Evolutionary conservation across 2,797 vertebrate genomes (phyloP).

Genomic region (Helarctos malayanus): DNA sequence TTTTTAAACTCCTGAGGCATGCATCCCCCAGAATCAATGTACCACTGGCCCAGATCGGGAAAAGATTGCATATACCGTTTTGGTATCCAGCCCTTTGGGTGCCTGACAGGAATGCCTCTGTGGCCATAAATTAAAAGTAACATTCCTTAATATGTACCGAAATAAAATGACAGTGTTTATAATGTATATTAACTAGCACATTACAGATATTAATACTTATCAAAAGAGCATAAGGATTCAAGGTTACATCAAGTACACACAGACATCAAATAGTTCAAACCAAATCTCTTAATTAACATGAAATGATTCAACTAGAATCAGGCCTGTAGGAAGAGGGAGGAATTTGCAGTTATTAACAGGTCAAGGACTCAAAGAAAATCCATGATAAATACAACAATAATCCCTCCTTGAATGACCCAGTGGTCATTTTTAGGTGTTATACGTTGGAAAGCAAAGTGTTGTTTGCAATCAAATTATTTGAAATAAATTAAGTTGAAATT

Average conservation of each 20-base stretch:
- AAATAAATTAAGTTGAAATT: not conserved
- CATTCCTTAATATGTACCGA: not conserved
- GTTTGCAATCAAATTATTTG: not conserved
- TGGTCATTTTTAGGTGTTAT: not conserved
- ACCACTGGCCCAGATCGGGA: not conserved
- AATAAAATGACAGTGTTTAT: not conserved
- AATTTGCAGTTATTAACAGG: not conserved
- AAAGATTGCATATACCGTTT: not conserved
- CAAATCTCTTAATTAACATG: not conserved
- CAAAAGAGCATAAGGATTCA: not conserved
- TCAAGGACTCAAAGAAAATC: not conserved
- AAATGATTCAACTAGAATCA: not conserved
- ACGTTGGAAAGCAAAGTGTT: not conserved
- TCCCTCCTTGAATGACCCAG: not conserved
- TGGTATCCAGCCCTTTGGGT: not conserved
- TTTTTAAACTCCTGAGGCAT: not conserved
- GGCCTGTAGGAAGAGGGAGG: not conserved
- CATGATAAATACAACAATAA: not conserved
- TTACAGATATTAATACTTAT: not conserved
- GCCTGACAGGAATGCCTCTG: not conserved
- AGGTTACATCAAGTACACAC: not conserved
- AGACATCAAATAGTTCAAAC: not conserved
- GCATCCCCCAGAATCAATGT: not conserved
- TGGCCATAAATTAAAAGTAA: not conserved
- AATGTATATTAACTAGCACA: not conserved